Base-by-base conservation (phyloP, 2,113 vertebrate genomes). In the Hucho hucho region DNA sequence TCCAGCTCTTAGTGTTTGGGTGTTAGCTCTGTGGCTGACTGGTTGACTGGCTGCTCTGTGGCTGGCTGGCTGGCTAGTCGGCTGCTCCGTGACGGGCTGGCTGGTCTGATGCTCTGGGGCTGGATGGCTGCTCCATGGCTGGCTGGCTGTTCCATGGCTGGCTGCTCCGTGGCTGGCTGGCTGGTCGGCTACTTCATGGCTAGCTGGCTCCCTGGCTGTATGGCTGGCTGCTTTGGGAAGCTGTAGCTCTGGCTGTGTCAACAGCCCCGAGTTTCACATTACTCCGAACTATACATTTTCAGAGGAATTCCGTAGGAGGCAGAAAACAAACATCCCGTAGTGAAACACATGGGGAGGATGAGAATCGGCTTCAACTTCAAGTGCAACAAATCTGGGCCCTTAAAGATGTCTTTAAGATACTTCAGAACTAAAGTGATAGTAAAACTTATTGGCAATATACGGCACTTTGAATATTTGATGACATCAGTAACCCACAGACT, bases 261-360 rank as follows among this genome's bases (percentile, higher is more conserved):
- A 73, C 28, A 66, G 49, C n/a, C 26, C 20, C 24, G 18, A 18
- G 28, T 67, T n/a, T 64, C 67, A 47, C 63, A 25, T 78, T 63
- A 69, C 70, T n/a, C 7, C 49, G 14, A 53, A 24, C 47, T 20
- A 68, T 69, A 73, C 61, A 59, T 73, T 64, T 24, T 5, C 16
- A 28, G 43, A 66, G 68, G 68, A 64, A 70, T 53, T 70, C 75
- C 58, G 61, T 59, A 67, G 58, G 56, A 58, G 28, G n/a, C 13
- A 25, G 64, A 53, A 26, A 7, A 64, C 20, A 16, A 12, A 20
- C 43, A 14, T 75, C 46, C 59, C 63, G 12, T 20, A 26, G 25
- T 49, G 68, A 56, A 49, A 64, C 63, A 63, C 24, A 70, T 49
- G 20, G 25, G 25, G 22, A 65, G 64, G 24, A 12, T 25, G 6